phyloP scores from a whole-genome alignment of 1,140 invertebrate species.

The Zaprionus gabonicus region DNA sequence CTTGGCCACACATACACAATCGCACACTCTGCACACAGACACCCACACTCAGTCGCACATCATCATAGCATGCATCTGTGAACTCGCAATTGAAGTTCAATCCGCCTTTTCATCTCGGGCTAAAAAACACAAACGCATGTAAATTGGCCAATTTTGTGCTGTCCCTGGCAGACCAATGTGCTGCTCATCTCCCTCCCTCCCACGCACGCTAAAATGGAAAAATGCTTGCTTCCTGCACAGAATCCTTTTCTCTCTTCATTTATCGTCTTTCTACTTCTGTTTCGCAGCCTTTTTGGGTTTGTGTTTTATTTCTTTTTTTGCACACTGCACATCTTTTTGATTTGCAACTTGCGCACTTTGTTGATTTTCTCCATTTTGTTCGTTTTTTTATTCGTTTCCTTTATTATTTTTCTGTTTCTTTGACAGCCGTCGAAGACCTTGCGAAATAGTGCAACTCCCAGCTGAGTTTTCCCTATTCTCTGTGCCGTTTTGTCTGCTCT shows the following conservation, averaged over 20 bases:
- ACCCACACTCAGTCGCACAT: conserved; percentile 31
- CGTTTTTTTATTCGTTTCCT: conserved; percentile 30
- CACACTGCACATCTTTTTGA: conserved; percentile 58
- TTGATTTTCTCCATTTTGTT: conserved; percentile 35
- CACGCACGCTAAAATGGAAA: conserved; percentile 10
- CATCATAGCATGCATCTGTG: conserved; percentile 16
- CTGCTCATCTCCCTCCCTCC: neutral
- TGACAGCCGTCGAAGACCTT: conserved; percentile 58
- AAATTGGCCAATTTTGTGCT: conserved; percentile 75
- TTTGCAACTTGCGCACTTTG: conserved; percentile 69
- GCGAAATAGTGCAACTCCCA: conserved; percentile 45
- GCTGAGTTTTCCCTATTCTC: conserved; percentile 2
- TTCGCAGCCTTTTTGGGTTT: neutral
- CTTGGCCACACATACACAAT: conserved; percentile 11
- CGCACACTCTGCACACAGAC: neutral
- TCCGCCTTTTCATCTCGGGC: conserved; percentile 51
- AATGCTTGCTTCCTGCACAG: conserved; percentile 49
- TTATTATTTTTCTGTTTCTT: conserved; percentile 38
- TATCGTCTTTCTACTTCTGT: neutral
- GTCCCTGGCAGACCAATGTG: conserved; percentile 34
- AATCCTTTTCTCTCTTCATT: conserved; percentile 56
- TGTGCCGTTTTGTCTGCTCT: conserved; percentile 4
- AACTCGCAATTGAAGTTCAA: conserved; percentile 71
- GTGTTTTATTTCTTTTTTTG: conserved; percentile 18
- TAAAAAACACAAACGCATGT: conserved; percentile 73